phyloP scores from a whole-genome alignment of 2,797 vertebrate genomes.

The Diceros bicornis region DNA sequence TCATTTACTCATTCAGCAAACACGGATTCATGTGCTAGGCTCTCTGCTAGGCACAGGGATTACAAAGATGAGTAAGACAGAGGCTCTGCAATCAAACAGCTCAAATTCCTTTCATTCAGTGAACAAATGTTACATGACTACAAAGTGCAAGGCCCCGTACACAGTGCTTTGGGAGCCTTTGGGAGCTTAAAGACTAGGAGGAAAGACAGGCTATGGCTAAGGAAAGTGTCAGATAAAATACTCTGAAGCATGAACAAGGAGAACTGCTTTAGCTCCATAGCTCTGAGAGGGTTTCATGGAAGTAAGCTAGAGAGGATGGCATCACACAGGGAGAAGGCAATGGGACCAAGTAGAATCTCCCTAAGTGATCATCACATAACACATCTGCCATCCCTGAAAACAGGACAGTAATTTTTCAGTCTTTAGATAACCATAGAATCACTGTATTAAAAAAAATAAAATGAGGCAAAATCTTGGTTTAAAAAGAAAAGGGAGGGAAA shows the following conservation, averaged over 20 bases:
- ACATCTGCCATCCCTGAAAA: not conserved
- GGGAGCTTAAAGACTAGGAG: not conserved
- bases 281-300: not conserved
- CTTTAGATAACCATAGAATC: not conserved
- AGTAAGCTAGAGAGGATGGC: not conserved
- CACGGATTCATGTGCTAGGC: no score
- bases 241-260: not conserved
- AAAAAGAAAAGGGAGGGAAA: not conserved
- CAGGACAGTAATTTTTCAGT: not conserved
- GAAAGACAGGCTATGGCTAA: not conserved
- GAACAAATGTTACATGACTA: rapidly evolving
- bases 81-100: not conserved
- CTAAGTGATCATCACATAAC: not conserved
- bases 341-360: not conserved
- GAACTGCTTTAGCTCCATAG: not conserved
- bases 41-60: not conserved
- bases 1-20: not conserved
- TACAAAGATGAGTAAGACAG: not conserved
- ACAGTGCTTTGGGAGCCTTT: not conserved
- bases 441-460: not conserved
- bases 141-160: rapidly evolving
- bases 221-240: not conserved
- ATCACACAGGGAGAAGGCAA: not conserved
- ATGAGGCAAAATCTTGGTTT: not conserved
- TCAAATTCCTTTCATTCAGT: not conserved